Evolutionary conservation across 2,888 invertebrate species (phyloP), one percentile per base, ranked within the genome.

Genomic region (Xestia c-nigrum): DNA sequence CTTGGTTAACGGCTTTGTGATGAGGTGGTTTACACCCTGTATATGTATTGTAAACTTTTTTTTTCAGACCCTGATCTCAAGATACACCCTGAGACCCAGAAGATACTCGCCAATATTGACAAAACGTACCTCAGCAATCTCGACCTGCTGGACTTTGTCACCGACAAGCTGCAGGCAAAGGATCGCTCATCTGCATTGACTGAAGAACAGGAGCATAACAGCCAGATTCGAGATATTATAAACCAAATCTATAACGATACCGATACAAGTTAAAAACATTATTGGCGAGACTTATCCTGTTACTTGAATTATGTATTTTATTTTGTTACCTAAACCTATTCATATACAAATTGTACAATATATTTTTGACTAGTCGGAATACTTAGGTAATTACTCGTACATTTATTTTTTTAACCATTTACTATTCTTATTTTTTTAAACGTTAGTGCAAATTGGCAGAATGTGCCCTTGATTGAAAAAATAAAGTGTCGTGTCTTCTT

Each of bases 91-190:
- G 71, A 57, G 43, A n/a, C 55, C n/a, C 46, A n/a, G 3, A 1
- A 1, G 19, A 57, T 71, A 46, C 5, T 71, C n/a, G 3, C 4
- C n/a, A 7, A 46, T 12, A 31, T 73, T 19, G 19, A 71, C n/a
- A 7, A 12, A 57, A 31, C 7, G 1, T 73, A 73, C 69, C n/a
- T 38, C n/a, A 19, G 3, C 5, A 73, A 73, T 38, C 46, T 46
- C n/a, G 14, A 57, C 12, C 31, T 73, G n/a, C 70, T 70, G 46
- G 70, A 69, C 7, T 14, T 21, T 19, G 9, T 73, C 21, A 31
- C 46, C 31, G 31, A 38, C 5, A 73, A 73, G 71, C 71, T 73
- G n/a, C 55, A 57, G n/a, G 73, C 46, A 43, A 71, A n/a, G n/a
- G 71, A 71, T 57, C 55, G 46, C 55, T 46, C n/a, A 57, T 12